Base-by-base conservation (phyloP, 2,888 invertebrate genomes). In the Clivina fossor region DNA sequence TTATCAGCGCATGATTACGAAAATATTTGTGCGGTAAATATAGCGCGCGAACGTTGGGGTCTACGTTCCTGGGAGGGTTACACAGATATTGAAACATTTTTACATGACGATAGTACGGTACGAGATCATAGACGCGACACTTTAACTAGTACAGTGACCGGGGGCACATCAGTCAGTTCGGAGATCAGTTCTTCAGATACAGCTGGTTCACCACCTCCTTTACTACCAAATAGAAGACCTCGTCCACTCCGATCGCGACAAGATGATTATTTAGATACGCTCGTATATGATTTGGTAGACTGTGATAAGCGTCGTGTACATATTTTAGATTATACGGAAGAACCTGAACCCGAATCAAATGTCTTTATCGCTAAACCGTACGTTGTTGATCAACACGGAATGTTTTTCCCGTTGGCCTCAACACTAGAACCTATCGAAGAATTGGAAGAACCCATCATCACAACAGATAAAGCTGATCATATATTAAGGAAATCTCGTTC, bases 1-100 rank as follows among this genome's bases (percentile, higher is more conserved):
- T 71, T 82, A 46, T 82, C 82, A 3, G 79, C 82, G 41, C 83
- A 83, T 63, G 83, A 84, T 65, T 84, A 84, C 64, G 83, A 83
- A 68, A 84, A 83, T 65, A 78, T 83, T 60, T 82, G 82, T 66
- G 81, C 83, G 1, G 77, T 83, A 3, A 83, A 83, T 62, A 80
- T 84, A 50, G 82, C 83, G 2, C 72, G 83, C 58, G 83, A 82
- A 66, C 80, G 81, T 11, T 81, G 82, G 81, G 83, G 83, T 0
- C 71, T 83, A 44, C 74, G 83, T 33, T 82, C 82, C 26, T 84
- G 83, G 83, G 79, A 79, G 64, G 82, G 81, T 2, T 84, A 83
- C 65, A 80, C 77, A 24, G 83, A 83, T 61, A 83, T 84, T 54
- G 82, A 82, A 66, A 82, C 81, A 48, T 81, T 80, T 72, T 72